Base-by-base conservation (phyloP, 1,140 invertebrate species). In the Myzus persicae region DNA sequence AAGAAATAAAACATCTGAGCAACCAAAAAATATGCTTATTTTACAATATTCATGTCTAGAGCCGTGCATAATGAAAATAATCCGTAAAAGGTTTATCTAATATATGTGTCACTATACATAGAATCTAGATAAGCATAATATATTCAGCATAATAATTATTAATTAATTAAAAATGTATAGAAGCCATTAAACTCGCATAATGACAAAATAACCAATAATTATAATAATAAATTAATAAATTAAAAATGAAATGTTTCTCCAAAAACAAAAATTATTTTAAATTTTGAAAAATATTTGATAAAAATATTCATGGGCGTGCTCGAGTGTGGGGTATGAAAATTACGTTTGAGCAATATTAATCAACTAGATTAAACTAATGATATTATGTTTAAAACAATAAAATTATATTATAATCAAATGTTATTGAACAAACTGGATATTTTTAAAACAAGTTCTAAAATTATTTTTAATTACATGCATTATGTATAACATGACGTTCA, bases 61-160 rank as follows among this genome's bases (percentile, higher is more conserved):
- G 31, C 18, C 31, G 31, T 67, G 59, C 31, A n/a, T 67, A 67
- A n/a, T 67, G 59, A 67, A 59, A 67, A 67, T 67, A 67, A 67
- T 67, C 59, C 59, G 11, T 67, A 67, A 67, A 67, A 67, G 59
- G 59, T 67, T 67, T 67, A 67, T 67, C 59, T 67, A 18, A 67
- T 67, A 67, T n/a, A 67, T n/a, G n/a, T 59, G 54, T 31, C 26
- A 59, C 8, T 59, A 59, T 67, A n/a, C 31, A 67, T n/a, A 67
- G n/a, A 67, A 67, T 67, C 31, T 67, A 67, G 59, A 67, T 67
- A 67, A 67, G 59, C 59, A n/a, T 67, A 67, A 67, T 67, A 67
- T 67, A 67, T 67, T 67, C 59, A 67, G 59, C 59, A 67, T 67
- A n/a, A n/a, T 67, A 67, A 67, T n/a, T 67, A n/a, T 18, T 67